Percentiles rank a stretch among this genome's conserved stretches.
Evolutionary conservation across 1,140 invertebrate species (phyloP).

Genomic region (Aplysia californica): DNA sequence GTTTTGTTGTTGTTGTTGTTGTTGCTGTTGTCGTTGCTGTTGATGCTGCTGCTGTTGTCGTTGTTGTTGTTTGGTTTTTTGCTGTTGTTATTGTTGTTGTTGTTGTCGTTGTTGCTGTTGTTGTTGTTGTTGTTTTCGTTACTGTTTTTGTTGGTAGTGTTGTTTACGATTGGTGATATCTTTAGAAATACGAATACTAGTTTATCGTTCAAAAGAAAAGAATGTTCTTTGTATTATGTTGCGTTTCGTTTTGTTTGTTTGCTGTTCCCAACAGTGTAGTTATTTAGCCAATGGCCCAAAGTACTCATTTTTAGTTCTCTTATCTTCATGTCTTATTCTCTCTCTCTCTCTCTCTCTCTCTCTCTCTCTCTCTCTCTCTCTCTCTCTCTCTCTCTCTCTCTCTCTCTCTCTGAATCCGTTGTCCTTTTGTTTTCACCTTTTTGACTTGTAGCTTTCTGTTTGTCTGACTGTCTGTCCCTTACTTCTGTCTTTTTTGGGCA

Average conservation of each 20-base stretch:
- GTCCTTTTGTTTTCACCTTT: slow-evolving; percentile 28
- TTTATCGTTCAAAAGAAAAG: too few relatives aligned
- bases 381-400: slow-evolving; percentile 29
- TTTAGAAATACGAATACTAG: neutral
- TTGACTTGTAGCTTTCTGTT: slow-evolving; percentile 15
- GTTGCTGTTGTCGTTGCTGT: too few relatives aligned
- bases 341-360: neutral
- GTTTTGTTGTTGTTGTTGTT: too few relatives aligned
- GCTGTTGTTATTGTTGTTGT: too few relatives aligned
- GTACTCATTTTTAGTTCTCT: neutral
- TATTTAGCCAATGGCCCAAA: neutral
- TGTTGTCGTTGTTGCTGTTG: neutral
- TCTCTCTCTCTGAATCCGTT: too few relatives aligned
- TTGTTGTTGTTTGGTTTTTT: too few relatives aligned
- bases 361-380: slow-evolving; percentile 29
- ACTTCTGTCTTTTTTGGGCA: neutral
- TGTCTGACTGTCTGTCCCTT: neutral
- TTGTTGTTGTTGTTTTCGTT: too few relatives aligned
- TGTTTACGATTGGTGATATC: neutral
- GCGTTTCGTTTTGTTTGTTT: neutral
- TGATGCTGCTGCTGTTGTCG: too few relatives aligned
- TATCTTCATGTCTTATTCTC: neutral
- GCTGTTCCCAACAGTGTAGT: neutral
- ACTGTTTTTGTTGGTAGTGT: too few relatives aligned
- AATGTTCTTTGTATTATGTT: too few relatives aligned